Conservation (phyloP, 2,888 invertebrate species). For the Helicoverpa assulta region DNA sequence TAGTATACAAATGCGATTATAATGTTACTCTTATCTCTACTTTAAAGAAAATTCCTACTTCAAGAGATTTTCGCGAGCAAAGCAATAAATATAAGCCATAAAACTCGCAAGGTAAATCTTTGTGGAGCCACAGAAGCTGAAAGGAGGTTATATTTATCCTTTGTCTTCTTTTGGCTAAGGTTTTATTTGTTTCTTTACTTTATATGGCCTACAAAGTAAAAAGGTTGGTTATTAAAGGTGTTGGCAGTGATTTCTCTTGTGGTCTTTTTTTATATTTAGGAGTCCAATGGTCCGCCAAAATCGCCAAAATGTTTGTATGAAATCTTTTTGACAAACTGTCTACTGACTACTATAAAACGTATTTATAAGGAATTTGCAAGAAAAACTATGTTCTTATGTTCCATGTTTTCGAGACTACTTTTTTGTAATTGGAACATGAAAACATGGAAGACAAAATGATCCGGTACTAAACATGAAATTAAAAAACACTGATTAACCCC, state of each 20-base stretch:
- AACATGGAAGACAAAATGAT: too few species aligned
- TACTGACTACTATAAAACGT: too few species aligned
- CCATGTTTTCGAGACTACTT: too few species aligned
- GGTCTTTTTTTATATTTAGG: not conserved
- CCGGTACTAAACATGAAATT: too few species aligned
- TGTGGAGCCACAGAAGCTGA: constrained; percentile 7
- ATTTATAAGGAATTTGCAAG: too few species aligned
- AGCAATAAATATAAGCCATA: constrained; percentile 29
- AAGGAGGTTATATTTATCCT: constrained; percentile 16
- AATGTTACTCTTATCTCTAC: not conserved
- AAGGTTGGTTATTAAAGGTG: not conserved
- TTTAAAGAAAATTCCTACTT: not conserved
- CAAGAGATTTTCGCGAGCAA: not conserved
- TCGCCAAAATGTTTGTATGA: too few species aligned
- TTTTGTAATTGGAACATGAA: too few species aligned
- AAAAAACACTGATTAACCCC: too few species aligned
- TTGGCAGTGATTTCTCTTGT: not conserved
- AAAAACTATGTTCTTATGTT: too few species aligned
- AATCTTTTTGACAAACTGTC: too few species aligned
- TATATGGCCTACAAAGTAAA: not conserved
- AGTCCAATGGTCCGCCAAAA: too few species aligned
- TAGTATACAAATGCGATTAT: too few species aligned
- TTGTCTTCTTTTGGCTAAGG: constrained; percentile 20
- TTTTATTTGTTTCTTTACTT: not conserved
- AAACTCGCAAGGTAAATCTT: constrained; percentile 20